Base-by-base conservation (phyloP, 1,140 invertebrate genomes). In the Papilio machaon region DNA sequence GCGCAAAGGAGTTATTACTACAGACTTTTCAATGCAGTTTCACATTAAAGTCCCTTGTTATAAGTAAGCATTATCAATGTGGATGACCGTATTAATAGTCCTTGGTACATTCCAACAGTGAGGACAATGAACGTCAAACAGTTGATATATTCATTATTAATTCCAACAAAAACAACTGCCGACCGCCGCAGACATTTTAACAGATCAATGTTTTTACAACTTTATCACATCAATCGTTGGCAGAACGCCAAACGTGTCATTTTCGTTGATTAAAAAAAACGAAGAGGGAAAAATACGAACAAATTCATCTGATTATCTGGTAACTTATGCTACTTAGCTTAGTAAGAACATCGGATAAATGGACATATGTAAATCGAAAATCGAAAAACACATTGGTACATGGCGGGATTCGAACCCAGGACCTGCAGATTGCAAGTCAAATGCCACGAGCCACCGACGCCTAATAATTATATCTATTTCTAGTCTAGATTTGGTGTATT, bases 91-190 rank as follows among this genome's bases (percentile, higher is more conserved):
- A 35, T 38, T 70, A 35, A 70, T 38, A 38, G 23, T 70, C 64
- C 23, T 70, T 38, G 30, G 4, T 13, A 30, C 23, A 70, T 70
- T 70, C 64, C 64, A 70, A 70, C 13, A 5, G 15, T 67, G 60
- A 7, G 54, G 10, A 67, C 60, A 67, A 67, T 70, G 64, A 35
- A 70, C 30, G 30, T 38, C 30, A 38, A 70, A 70, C 13, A 23
- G 15, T 58, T 67, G 10, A 70, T 70, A 60, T 54, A 70, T 70
- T 13, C 64, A 70, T 67, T 35, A 67, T 67, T 70, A 70, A 35
- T 70, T 38, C 30, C 23, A 38, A 70, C 23, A 70, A 38, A 67
- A 30, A 70, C 64, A 23, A 35, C 64, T 70, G 30, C 2, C 60
- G 23, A 70, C 30, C 23, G 2, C 60, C 60, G 13, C 64, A 15